phyloP scores from a whole-genome alignment of 2,797 vertebrate species.

The Melanotaenia pygmaea region DNA sequence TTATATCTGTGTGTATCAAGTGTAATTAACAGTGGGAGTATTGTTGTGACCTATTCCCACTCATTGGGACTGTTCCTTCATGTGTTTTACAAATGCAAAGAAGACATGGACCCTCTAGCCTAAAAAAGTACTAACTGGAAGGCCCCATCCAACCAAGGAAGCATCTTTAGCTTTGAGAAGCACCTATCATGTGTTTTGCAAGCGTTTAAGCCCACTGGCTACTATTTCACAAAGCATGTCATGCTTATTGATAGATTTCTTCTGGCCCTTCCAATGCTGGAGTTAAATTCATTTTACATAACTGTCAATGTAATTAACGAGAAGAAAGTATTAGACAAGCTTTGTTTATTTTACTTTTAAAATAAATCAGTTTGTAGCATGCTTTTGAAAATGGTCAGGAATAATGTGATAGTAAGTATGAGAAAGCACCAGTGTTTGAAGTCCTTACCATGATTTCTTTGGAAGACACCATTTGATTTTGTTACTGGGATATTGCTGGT shows the following conservation, averaged over 20 bases:
- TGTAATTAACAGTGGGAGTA: too few species aligned
- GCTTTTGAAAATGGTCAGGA: conserved; percentile 11
- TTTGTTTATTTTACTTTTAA: neutral
- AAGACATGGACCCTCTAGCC: neutral
- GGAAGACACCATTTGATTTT: conserved; percentile 23
- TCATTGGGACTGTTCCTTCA: neutral
- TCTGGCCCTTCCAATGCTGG: neutral
- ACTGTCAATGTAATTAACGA: neutral
- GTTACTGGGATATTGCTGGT: conserved; percentile 18
- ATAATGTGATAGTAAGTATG: neutral
- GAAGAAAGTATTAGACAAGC: neutral
- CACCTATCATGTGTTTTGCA: conserved; percentile 12
- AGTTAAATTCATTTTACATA: neutral
- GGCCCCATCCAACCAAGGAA: neutral
- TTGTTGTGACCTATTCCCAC: neutral
- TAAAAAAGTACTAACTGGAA: neutral
- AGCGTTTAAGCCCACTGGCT: conserved; percentile 1
- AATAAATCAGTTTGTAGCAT: neutral
- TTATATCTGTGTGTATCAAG: neutral
- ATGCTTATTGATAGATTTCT: neutral
- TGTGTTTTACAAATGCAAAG: too few species aligned
- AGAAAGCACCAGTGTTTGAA: conserved; percentile 27
- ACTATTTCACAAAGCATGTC: neutral
- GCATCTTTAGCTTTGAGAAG: conserved; percentile 19
- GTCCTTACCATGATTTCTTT: conserved; percentile 9